Base-by-base conservation (phyloP, 2,888 invertebrate species). In the Nematopogon swammerdamellus region DNA sequence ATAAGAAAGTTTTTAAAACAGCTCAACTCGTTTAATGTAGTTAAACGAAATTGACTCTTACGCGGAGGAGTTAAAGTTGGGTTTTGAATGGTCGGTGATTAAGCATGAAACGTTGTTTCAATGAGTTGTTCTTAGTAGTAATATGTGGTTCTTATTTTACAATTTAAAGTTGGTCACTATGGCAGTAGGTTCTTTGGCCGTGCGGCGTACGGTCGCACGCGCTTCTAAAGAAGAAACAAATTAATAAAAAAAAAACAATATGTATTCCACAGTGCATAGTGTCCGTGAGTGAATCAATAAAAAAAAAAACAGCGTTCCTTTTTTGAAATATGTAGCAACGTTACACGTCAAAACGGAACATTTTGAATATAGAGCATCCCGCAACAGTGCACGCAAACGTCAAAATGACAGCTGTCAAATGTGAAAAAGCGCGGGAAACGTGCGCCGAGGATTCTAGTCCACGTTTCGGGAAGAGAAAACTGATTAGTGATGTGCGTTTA, bases 131-230 rank as follows among this genome's bases (percentile, higher is more conserved):
- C 53, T 51, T 58, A 54, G 72, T 72, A 72, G 73, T 75, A 44
- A 75, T 77, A 72, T 76, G 68, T 76, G 72, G 71, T 77, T 77
- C 77, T 76, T 77, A 76, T 76, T 77, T 77, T 70, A 76, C 72
- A 67, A 65, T 62, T 63, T 66, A 63, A 72, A 77, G 76, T 79
- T 76, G 79, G 79, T 79, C 79, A 79, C 64, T 79, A 70, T 74
- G 79, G 68, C 74, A 79, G 79, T 79, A 67, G 79, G 77, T 68
- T 76, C 63, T 56, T 56, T 52, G 58, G 59, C 57, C 67, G 62
- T 61, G 61, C 60, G 59, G 50, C 53, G 62, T 51, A 55, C 61
- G 64, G 65, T 68, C 72, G 79, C 25, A 19, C 14, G 29, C 43
- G 30, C 44, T 16, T 42, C 19, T 14, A 8, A 14, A 14, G 11